A percentile compares a stretch with the other conserved stretches of the same genome.
phyloP scores from a whole-genome alignment of 2,113 vertebrate species.

The Murina feae region DNA sequence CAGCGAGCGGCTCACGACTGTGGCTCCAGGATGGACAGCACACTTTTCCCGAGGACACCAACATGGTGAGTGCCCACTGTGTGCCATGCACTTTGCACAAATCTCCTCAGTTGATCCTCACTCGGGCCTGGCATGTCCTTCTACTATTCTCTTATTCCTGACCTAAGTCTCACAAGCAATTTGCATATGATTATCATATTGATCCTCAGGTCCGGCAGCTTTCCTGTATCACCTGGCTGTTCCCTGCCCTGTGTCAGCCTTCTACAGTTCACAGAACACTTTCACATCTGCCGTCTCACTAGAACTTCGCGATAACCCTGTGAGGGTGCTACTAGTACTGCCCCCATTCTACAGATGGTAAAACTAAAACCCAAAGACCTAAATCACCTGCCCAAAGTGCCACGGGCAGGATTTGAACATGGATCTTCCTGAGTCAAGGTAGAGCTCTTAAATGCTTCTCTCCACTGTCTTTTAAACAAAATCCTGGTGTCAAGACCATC shows the following conservation, averaged over 20 bases:
- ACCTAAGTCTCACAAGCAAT: neutral
- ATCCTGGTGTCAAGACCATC: neutral
- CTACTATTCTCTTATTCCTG: neutral
- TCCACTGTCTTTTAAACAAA: neutral
- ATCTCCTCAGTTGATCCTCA: neutral
- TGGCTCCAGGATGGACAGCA: neutral
- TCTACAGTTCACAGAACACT: neutral
- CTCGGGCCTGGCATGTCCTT: neutral
- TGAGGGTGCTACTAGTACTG: neutral
- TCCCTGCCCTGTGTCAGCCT: neutral
- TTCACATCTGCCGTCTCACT: neutral
- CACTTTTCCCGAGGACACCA: rapidly evolving
- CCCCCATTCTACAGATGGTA: neutral
- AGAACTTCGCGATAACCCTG: neutral
- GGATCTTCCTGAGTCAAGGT: neutral
- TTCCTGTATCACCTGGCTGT: neutral
- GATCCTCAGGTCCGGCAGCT: neutral
- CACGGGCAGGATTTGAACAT: neutral
- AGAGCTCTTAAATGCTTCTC: neutral
- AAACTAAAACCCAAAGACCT: neutral
- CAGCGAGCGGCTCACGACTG: rapidly evolving
- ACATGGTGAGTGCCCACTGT: rapidly evolving
- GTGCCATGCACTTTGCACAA: neutral
- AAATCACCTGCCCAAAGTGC: neutral
- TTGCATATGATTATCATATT: neutral